phyloP scores from a whole-genome alignment of 92 coral and sea anemone species.

The Phymanthus crucifer region DNA sequence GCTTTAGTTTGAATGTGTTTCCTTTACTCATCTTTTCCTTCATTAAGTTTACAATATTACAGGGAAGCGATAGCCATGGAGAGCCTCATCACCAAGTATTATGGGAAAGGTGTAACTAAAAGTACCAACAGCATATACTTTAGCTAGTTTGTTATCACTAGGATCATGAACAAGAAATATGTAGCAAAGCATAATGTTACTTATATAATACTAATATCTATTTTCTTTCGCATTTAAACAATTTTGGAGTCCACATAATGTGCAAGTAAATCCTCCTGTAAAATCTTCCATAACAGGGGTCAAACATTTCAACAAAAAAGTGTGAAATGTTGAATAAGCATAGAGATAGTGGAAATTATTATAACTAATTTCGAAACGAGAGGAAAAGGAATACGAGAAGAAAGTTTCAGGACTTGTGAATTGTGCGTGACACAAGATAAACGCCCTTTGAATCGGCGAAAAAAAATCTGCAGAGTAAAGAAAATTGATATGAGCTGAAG shows the following conservation, averaged over 20 bases:
- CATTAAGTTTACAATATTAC: no score
- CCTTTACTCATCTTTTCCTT: no score
- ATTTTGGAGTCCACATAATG: background rate
- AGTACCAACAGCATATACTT: no score
- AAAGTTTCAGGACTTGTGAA: background rate
- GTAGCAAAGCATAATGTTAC: background rate
- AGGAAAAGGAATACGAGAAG: background rate
- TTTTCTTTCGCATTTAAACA: background rate
- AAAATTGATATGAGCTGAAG: conserved; percentile 8
- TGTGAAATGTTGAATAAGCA: background rate
- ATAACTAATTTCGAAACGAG: conserved; percentile 2
- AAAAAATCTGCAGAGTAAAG: conserved; percentile 1
- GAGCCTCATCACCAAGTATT: no score
- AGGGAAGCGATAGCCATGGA: no score
- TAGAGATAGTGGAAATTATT: background rate
- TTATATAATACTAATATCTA: background rate
- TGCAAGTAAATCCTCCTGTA: background rate
- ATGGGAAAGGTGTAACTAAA: no score
- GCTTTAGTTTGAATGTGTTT: no score
- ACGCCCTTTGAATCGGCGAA: conserved; percentile 3
- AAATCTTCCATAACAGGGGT: no score
- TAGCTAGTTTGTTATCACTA: no score
- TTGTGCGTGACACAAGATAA: conserved; percentile 1
- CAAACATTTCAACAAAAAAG: no score
- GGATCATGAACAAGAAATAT: background rate